Evolutionary conservation across 2,888 invertebrate genomes (phyloP).

Genomic region (Nezara viridula): DNA sequence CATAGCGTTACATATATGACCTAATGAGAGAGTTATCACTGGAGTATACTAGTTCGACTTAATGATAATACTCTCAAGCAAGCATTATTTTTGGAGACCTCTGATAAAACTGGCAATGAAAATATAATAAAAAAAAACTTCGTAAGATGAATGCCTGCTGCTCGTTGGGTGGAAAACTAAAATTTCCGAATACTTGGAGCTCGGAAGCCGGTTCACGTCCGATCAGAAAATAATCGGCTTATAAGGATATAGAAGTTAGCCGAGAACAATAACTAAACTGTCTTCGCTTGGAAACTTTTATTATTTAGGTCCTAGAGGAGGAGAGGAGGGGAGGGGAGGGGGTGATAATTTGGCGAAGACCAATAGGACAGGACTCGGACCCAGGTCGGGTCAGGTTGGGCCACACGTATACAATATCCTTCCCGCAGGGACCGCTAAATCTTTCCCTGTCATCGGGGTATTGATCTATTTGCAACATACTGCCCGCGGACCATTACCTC

Average conservation of each 20-base stretch:
- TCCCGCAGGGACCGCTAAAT: slow-evolving; percentile 39
- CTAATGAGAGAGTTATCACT: too few species aligned
- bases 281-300: slow-evolving; percentile 48
- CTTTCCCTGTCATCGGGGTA: slow-evolving; percentile 5
- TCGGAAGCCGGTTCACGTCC: background rate
- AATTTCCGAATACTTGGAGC: background rate
- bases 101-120: too few species aligned
- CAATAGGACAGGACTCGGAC: slow-evolving; percentile 36
- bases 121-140: background rate
- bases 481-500: background rate
- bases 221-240: background rate
- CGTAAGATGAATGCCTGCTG: background rate
- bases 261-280: slow-evolving; percentile 47
- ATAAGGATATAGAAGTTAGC: slow-evolving; percentile 41
- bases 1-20: too few species aligned
- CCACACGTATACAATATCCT: background rate
- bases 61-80: too few species aligned
- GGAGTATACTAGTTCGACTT: too few species aligned
- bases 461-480: slow-evolving; percentile 48
- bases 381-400: background rate
- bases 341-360: slow-evolving; percentile 35
- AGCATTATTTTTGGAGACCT: too few species aligned
- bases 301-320: slow-evolving; percentile 29
- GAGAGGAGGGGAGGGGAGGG: background rate
- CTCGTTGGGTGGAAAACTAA: background rate